Evolutionary conservation across 2,888 invertebrate genomes (phyloP).

Genomic region (Latrodectus hesperus): DNA sequence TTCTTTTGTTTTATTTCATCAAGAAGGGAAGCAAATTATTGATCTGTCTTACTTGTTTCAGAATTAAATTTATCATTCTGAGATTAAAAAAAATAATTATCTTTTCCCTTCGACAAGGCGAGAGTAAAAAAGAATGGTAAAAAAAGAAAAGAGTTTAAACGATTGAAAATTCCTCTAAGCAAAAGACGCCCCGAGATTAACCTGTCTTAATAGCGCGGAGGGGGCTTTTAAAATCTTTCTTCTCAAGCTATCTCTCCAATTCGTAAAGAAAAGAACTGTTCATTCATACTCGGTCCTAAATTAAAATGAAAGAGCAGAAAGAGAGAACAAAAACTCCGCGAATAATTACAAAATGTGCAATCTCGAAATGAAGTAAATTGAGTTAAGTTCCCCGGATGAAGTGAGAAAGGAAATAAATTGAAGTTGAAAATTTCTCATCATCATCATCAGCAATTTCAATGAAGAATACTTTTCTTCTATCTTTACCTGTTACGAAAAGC

Average conservation of each 20-base stretch:
- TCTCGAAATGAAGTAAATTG: constrained; percentile 29
- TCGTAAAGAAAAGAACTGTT: constrained; percentile 7
- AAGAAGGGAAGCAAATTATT: neutral
- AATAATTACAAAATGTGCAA: constrained; percentile 48
- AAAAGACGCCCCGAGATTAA: constrained; percentile 20
- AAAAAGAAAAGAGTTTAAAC: constrained; percentile 15
- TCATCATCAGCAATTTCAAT: constrained; percentile 33
- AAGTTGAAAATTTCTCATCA: constrained; percentile 25
- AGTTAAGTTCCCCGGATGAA: constrained; percentile 20
- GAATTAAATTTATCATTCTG: constrained; percentile 20
- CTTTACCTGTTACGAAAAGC: neutral
- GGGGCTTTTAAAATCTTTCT: constrained; percentile 23
- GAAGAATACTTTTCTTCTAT: constrained; percentile 20
- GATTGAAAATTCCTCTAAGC: constrained; percentile 22
- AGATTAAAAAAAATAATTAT: constrained; percentile 23
- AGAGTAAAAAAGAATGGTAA: neutral
- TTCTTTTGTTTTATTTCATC: neutral
- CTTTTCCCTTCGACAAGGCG: neutral
- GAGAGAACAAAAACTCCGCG: constrained; percentile 15
- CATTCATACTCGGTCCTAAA: constrained; percentile 13
- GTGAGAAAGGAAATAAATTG: constrained; percentile 27
- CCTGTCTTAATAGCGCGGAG: constrained; percentile 34
- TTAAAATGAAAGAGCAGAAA: constrained; percentile 26
- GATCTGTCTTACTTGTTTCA: constrained; percentile 34
- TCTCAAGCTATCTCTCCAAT: constrained; percentile 6